Evolutionary conservation across 1,140 invertebrate species (phyloP).

Genomic region (Macrobrachium nipponense): DNA sequence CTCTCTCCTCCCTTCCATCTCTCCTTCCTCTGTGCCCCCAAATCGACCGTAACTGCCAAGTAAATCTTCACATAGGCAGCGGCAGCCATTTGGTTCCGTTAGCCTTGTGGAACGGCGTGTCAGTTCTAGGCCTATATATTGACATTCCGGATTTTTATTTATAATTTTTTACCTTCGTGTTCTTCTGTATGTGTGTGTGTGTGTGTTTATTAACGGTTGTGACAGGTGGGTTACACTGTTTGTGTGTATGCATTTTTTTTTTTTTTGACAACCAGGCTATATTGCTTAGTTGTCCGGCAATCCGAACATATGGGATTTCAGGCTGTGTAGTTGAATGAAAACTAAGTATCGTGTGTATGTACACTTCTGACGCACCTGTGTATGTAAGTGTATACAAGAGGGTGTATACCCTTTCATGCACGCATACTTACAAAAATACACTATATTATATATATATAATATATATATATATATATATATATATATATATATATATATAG

Average conservation of each 20-base stretch:
- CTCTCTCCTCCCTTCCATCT: neutral
- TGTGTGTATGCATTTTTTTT: no score
- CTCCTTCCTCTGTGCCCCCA: neutral
- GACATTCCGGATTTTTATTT: no score
- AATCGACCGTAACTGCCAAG: neutral
- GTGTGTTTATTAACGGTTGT: no score
- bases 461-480: slow-evolving; percentile 5
- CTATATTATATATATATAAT: neutral
- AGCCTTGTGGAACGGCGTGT: no score
- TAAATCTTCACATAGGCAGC: neutral
- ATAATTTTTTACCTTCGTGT: no score
- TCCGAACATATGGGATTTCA: neutral
- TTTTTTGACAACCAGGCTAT: no score
- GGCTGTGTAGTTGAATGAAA: neutral
- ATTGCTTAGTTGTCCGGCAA: no score
- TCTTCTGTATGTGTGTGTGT: no score
- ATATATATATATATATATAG: neutral
- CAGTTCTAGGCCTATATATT: no score
- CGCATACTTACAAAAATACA: neutral
- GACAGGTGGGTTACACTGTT: no score
- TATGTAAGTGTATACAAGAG: neutral
- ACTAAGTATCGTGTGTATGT: neutral
- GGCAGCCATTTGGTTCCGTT: neutral
- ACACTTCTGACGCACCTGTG: neutral
- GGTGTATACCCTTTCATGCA: neutral